Base-by-base conservation (phyloP, 2,888 invertebrate species). In the Drosophila acutilabella region DNA sequence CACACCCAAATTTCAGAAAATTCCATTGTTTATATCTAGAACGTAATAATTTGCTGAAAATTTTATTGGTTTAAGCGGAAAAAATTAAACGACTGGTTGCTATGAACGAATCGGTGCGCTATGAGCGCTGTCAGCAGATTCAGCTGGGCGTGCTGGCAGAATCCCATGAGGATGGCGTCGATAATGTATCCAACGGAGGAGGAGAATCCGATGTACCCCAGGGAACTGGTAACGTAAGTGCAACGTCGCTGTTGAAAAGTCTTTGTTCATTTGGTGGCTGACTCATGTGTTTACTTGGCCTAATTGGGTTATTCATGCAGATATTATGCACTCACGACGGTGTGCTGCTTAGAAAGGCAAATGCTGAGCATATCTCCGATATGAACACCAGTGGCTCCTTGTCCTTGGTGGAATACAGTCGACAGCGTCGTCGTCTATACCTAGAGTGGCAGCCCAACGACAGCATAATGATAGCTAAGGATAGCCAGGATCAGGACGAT, bases 381-480 rank as follows among this genome's bases (percentile, higher is more conserved):
- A 91, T 95, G 86, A 95, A 94, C 92, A 94, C 93, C 69, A 95
- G 92, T 51, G 92, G 92, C 2, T 89, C 92, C 0, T 54, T 92
- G 30, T 91, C 90, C 18, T 66, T 92, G 45, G 88, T 91, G 30
- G 91, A 92, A 56, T 92, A 91, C 71, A 73, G 11, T 7, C 92
- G 93, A 20, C 74, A 88, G 0, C 80, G 81, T 57, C 92, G 92
- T 78, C 94, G 94, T n/a, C 94, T 94, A 71, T 95, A 94, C 76
- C 94, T 97, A 58, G 97, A 97, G 91, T 97, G 97, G 97, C 95
- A 96, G 89, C 96, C 96, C 0, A 95, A 95, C 69, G 96, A 97
- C 90, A 91, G 90, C 64, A 92, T 92, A n/a, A 93, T 96, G 74
- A 96, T 97, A 13, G 94, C 94, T 8, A 96, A 96, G 78, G 96